Evolutionary conservation across 1,140 invertebrate species (phyloP), one percentile per base, ranked within the genome.

Genomic region (Drosophila sechellia): DNA sequence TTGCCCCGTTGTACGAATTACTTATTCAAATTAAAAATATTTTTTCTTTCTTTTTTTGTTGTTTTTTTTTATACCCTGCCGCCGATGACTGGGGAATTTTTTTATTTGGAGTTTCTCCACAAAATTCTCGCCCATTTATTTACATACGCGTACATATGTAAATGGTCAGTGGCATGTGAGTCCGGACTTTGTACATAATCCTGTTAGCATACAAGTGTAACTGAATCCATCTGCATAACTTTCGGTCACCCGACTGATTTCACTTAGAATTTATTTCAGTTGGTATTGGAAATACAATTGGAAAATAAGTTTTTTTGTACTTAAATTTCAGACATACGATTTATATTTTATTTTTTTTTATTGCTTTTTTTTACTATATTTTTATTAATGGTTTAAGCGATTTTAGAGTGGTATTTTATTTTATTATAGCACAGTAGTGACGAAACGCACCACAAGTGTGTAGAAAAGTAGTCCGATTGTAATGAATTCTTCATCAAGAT

Each of bases 1-100:
- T 79, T 86, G 65, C 71, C 46, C 75, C 74, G 68, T 77, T 90
- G 81, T 90, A 76, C 72, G 83, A 89, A 87, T 87, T 87, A 90
- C 79, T 86, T 86, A 86, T 86, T 90, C 87, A 90, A 90, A 90
- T 90, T 90, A 90, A 90, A 90, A 90, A 86, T 77, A 77, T 74
- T 83, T 74, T 66, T 72, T 13, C 3, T 13, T 5, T 13, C 11
- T 66, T 79, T 70, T 63, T 72, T 70, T 81, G 70, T 66, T 72
- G 70, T 81, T 70, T 61, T 72, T 74, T 52, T 49, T 48, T 48
- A 48, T 8, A 56, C 61, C 64, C 42, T 65, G 59, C 46, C 63
- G 50, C 73, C 81, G 84, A 87, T 90, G 86, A 90, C 86, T 90
- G 79, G 50, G 56, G 78, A 86, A 80, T 73, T 71, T 73, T 71